Percentiles rank a stretch among this genome's conserved stretches.
Conservation (phyloP, 2,113 vertebrate genomes). For the rat (Rattus norvegicus) region DNA sequence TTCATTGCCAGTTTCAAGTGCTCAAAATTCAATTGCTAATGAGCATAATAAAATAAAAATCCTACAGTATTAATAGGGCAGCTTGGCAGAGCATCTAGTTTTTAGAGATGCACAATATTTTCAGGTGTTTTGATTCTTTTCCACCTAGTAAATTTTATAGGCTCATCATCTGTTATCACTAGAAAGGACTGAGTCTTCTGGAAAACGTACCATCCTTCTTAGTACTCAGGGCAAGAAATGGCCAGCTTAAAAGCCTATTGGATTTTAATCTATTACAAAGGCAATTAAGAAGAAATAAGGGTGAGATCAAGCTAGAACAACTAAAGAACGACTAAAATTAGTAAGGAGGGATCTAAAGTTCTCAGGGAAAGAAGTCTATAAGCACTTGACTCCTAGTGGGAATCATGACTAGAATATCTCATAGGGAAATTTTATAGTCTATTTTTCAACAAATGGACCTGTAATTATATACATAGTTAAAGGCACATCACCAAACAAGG, state of each 20-base stretch:
- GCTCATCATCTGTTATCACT: background rate
- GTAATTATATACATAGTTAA: background rate
- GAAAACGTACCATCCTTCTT: background rate
- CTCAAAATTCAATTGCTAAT: background rate
- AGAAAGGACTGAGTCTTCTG: background rate
- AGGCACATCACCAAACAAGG: background rate
- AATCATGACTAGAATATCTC: background rate
- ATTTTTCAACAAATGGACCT: background rate
- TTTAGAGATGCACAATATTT: background rate
- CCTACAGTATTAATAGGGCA: background rate
- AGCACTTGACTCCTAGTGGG: background rate
- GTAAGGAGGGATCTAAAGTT: background rate
- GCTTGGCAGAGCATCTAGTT: background rate
- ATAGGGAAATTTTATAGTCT: background rate
- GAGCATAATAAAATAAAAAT: background rate
- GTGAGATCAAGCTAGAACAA: background rate
- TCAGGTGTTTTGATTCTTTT: constrained; percentile 24
- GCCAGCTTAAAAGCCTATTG: background rate
- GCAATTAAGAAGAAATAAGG: constrained; percentile 1
- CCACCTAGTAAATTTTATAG: background rate
- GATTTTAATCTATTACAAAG: constrained; percentile 13
- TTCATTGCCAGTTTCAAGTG: background rate
- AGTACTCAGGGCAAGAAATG: background rate
- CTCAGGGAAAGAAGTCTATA: background rate
- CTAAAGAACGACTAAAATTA: background rate